Conservation (phyloP, 2,888 invertebrate species). For the Epinotia demarniana region DNA sequence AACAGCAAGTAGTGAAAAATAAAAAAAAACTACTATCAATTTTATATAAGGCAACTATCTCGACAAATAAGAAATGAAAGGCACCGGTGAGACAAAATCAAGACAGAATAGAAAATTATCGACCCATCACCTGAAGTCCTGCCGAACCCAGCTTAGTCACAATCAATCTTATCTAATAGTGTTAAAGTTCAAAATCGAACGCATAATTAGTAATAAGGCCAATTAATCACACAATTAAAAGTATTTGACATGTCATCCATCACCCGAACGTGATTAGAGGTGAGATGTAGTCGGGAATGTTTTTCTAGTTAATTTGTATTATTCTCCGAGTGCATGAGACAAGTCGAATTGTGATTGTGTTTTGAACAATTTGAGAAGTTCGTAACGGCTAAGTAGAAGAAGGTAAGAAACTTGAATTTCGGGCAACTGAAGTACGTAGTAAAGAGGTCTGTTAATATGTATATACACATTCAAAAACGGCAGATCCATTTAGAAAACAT, state of each 20-base stretch:
- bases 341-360: background rate
- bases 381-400: slow-evolving; percentile 8
- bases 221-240: slow-evolving; percentile 46
- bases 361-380: background rate
- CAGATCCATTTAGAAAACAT: no score
- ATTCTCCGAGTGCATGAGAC: slow-evolving; percentile 31
- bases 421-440: background rate
- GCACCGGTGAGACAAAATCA: slow-evolving; percentile 24
- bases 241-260: slow-evolving; percentile 45
- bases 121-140: slow-evolving; percentile 22
- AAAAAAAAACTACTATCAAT: slow-evolving; percentile 1
- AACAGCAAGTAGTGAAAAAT: background rate
- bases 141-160: background rate
- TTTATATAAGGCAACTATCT: background rate
- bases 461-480: no score
- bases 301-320: slow-evolving; percentile 44
- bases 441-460: no score
- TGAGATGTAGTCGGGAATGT: slow-evolving; percentile 29
- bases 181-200: slow-evolving; percentile 24
- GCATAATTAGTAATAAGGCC: slow-evolving; percentile 27
- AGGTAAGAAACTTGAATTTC: background rate
- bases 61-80: slow-evolving; percentile 32
- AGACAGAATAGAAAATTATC: slow-evolving; percentile 31
- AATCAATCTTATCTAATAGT: slow-evolving; percentile 5
- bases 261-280: slow-evolving; percentile 37